phyloP scores from a whole-genome alignment of 2,888 invertebrate species.

The Netelia melanura region DNA sequence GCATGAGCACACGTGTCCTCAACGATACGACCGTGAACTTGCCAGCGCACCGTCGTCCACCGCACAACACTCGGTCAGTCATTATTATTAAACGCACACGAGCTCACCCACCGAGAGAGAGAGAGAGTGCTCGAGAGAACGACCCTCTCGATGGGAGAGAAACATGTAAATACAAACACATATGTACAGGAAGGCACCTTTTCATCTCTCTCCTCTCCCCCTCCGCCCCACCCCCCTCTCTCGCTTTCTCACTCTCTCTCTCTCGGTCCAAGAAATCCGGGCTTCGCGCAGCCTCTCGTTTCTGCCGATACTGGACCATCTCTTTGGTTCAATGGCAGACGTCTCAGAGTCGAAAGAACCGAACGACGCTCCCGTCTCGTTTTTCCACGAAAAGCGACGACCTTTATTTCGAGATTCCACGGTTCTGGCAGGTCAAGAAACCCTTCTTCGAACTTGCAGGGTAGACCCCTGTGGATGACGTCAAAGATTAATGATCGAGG shows the following conservation, averaged over 20 bases:
- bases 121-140: not conserved
- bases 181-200: not conserved
- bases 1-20: slow-evolving; percentile 72
- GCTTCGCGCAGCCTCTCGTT: no score
- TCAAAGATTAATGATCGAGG: not conserved
- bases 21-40: slow-evolving; percentile 81
- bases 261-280: no score
- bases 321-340: no score
- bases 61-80: slow-evolving; percentile 75
- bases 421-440: slow-evolving; percentile 29
- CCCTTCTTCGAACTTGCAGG: slow-evolving; percentile 4
- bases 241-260: no score
- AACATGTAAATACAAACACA: not conserved
- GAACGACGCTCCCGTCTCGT: not conserved
- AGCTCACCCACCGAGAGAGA: not conserved
- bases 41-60: slow-evolving; percentile 75
- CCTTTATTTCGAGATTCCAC: slow-evolving; percentile 4
- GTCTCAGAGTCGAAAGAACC: no score
- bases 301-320: no score
- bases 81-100: slow-evolving; percentile 77
- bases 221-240: no score
- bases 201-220: no score
- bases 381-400: slow-evolving; percentile 4
- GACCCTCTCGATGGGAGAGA: not conserved
- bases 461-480: not conserved